Evolutionary conservation across 2,113 vertebrate genomes (phyloP).

Genomic region (Kobus ellipsiprymnus): DNA sequence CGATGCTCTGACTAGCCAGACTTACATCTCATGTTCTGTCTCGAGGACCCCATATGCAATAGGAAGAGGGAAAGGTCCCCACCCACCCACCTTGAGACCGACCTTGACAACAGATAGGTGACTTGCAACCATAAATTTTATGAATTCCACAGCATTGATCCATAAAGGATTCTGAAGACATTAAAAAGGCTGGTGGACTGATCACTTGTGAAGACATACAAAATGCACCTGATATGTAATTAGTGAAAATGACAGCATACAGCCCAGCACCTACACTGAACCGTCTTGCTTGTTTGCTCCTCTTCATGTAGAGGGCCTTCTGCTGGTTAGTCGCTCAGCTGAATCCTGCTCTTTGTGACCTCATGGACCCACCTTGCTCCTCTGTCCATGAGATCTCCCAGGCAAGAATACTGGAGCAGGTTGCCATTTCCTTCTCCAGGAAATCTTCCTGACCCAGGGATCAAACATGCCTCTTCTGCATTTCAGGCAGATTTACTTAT

Average conservation of each 20-base stretch:
- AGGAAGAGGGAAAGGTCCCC: neutral
- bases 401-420: neutral
- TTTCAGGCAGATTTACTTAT: neutral
- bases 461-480: neutral
- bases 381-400: neutral
- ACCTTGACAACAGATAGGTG: no score
- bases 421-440: neutral
- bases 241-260: neutral
- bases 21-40: neutral
- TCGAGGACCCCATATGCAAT: neutral
- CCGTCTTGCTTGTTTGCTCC: accelerated
- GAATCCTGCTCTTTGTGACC: neutral
- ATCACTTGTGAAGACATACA: neutral
- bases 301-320: neutral
- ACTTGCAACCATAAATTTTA: neutral
- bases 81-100: neutral
- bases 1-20: neutral
- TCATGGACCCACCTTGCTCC: neutral
- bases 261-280: accelerated
- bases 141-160: neutral
- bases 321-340: neutral
- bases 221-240: neutral
- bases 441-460: neutral
- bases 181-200: neutral
- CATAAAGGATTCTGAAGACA: neutral